Base-by-base conservation (phyloP, 2,113 vertebrate species). In the Melanostigma gelatinosum region DNA sequence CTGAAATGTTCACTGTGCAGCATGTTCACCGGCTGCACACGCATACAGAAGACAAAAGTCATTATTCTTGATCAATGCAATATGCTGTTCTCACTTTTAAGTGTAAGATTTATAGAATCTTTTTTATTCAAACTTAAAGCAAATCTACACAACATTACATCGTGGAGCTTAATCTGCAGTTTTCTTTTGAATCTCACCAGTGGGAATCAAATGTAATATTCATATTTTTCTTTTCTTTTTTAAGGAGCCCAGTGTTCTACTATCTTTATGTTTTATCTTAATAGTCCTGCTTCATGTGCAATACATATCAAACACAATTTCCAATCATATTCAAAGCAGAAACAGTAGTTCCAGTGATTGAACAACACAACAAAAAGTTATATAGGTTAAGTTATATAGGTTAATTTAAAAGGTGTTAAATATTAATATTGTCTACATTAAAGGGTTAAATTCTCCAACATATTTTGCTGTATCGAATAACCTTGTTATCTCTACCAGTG, bases 1-100 rank as follows among this genome's bases (percentile, higher is more conserved):
- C 54, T 86, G 72, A 83, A 73, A 63, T 72, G 72, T 70, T 79
- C 34, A 50, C 29, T 12, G 58, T 3, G 27, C 16, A 29, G 36
- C 27, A 24, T n/a, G 3, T 72, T 15, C 34, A 63, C 20, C 46
- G 63, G 48, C 48, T 48, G 9, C 46, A 62, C 24, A 55, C 34
- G 27, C 44, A 60, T 12, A 15, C 42, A 20, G 18, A 6, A 48
- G 22, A n/a, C 1, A 24, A n/a, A 63, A 55, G 46, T 18, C 5
- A 65, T 54, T 57, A 8, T 42, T 61, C 3, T 15, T 68, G 3
- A 9, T 68, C n/a, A 29, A 4, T 44, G 29, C 13, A 60, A 8
- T 27, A 15, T 63, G 48, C 7, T 58, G 24, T 4, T 46, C 36
- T 38, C 40, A 42, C 15, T 50, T 68, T 13, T 8, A 55, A 62